Percentiles rank a stretch among this genome's conserved stretches.
phyloP scores from a whole-genome alignment of 2,888 invertebrate genomes.

The Andrena camellia region DNA sequence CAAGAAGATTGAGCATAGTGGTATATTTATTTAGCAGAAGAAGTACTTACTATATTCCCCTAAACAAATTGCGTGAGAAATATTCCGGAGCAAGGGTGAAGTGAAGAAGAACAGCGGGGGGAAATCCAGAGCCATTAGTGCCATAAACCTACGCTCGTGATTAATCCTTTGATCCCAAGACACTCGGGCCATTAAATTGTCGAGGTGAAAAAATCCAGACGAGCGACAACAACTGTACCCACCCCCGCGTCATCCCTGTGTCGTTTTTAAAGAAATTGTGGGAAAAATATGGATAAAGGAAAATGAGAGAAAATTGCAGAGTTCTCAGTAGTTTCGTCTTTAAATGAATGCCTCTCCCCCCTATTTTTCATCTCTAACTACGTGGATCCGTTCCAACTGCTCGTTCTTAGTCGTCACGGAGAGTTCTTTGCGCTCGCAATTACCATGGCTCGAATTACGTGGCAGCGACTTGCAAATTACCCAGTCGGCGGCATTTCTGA shows the following conservation, averaged over 20 bases:
- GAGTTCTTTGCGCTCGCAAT: conserved; percentile 9
- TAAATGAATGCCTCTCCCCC: neutral
- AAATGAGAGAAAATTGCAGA: conserved; percentile 17
- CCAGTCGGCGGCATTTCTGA: neutral
- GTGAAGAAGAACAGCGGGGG: neutral
- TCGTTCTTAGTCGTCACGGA: neutral
- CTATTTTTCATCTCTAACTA: neutral
- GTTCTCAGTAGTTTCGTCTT: neutral
- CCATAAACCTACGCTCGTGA: neutral
- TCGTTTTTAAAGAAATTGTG: neutral
- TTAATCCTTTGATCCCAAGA: neutral
- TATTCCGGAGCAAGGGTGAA: neutral
- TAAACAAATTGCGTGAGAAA: neutral
- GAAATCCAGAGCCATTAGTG: neutral
- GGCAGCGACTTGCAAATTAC: conserved; percentile 27
- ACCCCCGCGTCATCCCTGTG: neutral
- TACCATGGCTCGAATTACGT: conserved; percentile 24
- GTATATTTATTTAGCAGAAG: no score
- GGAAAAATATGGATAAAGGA: neutral
- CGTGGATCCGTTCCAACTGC: neutral
- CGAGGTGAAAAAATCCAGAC: neutral
- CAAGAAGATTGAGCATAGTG: no score
- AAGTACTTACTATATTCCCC: no score
- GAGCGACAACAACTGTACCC: neutral
- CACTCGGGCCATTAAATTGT: neutral